Conservation (phyloP, 1,140 invertebrate species). For the Drosophila ogumai region DNA sequence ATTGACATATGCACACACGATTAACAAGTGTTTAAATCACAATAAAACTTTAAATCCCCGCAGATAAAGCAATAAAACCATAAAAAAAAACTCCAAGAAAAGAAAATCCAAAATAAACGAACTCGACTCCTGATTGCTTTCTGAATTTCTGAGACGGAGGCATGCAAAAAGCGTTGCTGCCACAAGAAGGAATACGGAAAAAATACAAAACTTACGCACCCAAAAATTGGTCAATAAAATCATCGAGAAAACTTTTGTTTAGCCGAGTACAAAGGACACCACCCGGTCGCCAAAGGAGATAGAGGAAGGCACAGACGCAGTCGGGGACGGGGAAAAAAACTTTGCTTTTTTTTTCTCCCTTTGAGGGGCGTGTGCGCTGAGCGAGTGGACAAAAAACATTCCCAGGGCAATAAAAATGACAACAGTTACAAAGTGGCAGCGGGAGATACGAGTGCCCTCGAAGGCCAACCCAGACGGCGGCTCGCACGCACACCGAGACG, state of each 20-base stretch:
- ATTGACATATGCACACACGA: constrained; percentile 78
- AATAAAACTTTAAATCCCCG: constrained; percentile 82
- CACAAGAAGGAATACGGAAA: constrained; percentile 22
- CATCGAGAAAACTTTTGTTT: constrained; percentile 80
- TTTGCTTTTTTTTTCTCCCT: constrained; percentile 11
- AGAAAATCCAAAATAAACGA: constrained; percentile 56
- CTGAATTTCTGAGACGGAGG: constrained; percentile 12
- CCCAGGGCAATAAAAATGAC: constrained; percentile 84
- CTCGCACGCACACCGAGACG: constrained; percentile 38
- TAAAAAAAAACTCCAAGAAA: constrained; percentile 61
- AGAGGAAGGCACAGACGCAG: constrained; percentile 4
- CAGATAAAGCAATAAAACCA: constrained; percentile 76
- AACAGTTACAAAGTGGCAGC: constrained; percentile 82
- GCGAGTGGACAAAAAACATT: constrained; percentile 77
- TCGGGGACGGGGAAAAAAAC: constrained; percentile 31
- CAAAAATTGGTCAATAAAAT: constrained; percentile 84
- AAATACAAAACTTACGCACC: constrained; percentile 71
- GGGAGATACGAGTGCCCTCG: constrained; percentile 63
- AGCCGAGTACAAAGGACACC: constrained; percentile 73
- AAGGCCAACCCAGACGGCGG: constrained; percentile 49
- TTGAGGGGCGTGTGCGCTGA: constrained; percentile 62
- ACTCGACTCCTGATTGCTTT: constrained; percentile 39
- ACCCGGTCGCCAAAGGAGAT: constrained; percentile 55
- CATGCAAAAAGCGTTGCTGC: constrained; percentile 69
- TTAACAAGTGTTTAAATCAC: constrained; percentile 84